A percentile compares a stretch with the other conserved stretches of the same genome.
Conservation (phyloP, 2,113 vertebrate genomes). For the Apistogramma diplotaenia region DNA sequence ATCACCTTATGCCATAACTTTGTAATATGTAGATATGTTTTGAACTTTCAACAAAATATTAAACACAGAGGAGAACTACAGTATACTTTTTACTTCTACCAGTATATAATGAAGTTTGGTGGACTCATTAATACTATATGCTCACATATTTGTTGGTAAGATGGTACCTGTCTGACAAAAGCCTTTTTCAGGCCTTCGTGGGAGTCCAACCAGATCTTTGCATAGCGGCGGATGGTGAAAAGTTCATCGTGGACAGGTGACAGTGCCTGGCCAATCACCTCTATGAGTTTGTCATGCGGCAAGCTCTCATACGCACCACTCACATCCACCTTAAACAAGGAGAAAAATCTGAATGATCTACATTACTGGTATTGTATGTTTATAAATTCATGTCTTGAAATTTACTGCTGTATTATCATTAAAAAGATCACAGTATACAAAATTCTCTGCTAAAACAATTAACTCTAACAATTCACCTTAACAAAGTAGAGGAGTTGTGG, state of each 20-base stretch:
- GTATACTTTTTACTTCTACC: no score
- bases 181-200: conserved; percentile 73
- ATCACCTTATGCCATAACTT: no score
- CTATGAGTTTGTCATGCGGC: conserved; percentile 84
- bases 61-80: no score
- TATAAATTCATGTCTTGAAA: not conserved
- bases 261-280: conserved; percentile 80
- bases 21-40: no score
- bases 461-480: conserved; percentile 80
- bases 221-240: conserved; percentile 83
- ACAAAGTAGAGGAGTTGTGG: conserved; percentile 84
- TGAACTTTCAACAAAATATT: no score
- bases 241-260: conserved; percentile 64
- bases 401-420: not conserved
- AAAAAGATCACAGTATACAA: not conserved
- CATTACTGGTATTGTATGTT: not conserved
- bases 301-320: conserved; percentile 88
- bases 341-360: not conserved
- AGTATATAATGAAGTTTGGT: no score
- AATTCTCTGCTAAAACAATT: not conserved
- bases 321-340: conserved; percentile 82
- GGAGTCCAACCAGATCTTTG: conserved; percentile 76
- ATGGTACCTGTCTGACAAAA: conserved; percentile 78
- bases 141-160: not conserved
- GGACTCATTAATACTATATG: not conserved